Evolutionary conservation across 2,888 invertebrate genomes (phyloP), one percentile per base, ranked within the genome.

Genomic region (Phengaris alcon): DNA sequence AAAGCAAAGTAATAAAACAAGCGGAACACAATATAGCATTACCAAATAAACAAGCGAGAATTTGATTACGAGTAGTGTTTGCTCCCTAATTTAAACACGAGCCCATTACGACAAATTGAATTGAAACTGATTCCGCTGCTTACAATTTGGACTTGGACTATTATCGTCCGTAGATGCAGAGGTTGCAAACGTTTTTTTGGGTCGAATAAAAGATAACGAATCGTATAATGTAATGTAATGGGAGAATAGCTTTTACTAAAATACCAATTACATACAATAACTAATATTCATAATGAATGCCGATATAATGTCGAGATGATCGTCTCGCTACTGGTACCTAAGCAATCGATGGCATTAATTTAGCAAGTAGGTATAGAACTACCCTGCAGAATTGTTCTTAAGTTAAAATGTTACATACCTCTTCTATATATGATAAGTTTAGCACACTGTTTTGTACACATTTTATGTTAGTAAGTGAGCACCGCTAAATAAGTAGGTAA

Each of bases 41-140:
- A 48, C 22, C 51, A 51, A 70, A 48, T 52, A 72, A 52, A 52
- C 54, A 54, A 68, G 12, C n/a, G 6, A n/a, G n/a, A 15, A 48
- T 69, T 48, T 46, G 48, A 69, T 15, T 48, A 69, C 69, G 15
- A 69, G 48, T 7, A 5, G 22, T 70, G 54, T 72, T 52, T 72
- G 52, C 52, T 72, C 72, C 54, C 72, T 54, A 52, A 52, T 72
- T 52, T 54, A 72, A 72, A 54, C 72, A 72, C 69, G 15, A 9
- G 54, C 35, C 54, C 72, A 72, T 51, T 52, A 72, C 48, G 69
- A 15, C 46, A 8, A 54, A 72, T 72, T 72, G 44, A 72, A 72
- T 72, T 72, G 35, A 52, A 72, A 72, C 72, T 54, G 72, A 72
- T 72, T 72, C 72, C 22, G 13, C 51, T 70, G 54, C 35, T 52